These are phyloP conservation scores for Cancer borealis DNA, from an alignment of 2,888 invertebrate genomes.

Conservation along the genomic window DNA sequence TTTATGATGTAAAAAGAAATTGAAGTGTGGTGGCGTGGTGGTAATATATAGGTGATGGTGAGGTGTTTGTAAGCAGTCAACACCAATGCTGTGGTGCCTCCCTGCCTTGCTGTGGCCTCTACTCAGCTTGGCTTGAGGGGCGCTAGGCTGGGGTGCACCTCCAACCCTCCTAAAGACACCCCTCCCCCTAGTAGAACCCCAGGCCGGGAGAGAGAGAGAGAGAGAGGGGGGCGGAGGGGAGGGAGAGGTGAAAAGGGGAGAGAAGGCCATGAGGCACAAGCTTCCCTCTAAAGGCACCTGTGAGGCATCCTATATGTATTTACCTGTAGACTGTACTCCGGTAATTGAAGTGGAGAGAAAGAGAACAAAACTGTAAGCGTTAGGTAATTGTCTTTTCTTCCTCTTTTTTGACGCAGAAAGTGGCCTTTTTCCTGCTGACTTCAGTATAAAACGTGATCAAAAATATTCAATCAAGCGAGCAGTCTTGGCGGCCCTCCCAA, in stretches of 20 bases:
- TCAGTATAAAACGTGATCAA: conserved; percentile 63
- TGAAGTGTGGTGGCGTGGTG: too few relatives aligned
- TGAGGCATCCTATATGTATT: background rate
- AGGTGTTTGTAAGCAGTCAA: too few relatives aligned
- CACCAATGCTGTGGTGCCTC: too few relatives aligned
- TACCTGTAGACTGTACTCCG: too few relatives aligned
- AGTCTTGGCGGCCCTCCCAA: conserved; percentile 17
- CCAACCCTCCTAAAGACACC: too few relatives aligned
- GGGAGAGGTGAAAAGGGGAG: conserved; percentile 12
- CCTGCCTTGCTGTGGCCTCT: too few relatives aligned
- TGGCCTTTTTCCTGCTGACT: conserved; percentile 45
- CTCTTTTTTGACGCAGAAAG: background rate
- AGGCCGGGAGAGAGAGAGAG: background rate
- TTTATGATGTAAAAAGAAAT: too few relatives aligned
- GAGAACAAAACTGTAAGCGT: background rate
- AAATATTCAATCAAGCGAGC: conserved; percentile 68
- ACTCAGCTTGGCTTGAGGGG: too few relatives aligned
- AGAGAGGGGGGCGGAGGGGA: background rate
- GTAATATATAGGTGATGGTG: too few relatives aligned
- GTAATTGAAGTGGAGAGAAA: too few relatives aligned
- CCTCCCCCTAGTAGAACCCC: background rate
- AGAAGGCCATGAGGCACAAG: conserved; percentile 5
- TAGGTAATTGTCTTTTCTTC: conserved; percentile 9
- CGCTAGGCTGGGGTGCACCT: too few relatives aligned
- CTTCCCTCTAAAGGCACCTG: background rate